These are phyloP conservation scores for Mormoops blainvillei DNA, from an alignment of 2,113 vertebrate species.

Conservation along the genomic window DNA sequence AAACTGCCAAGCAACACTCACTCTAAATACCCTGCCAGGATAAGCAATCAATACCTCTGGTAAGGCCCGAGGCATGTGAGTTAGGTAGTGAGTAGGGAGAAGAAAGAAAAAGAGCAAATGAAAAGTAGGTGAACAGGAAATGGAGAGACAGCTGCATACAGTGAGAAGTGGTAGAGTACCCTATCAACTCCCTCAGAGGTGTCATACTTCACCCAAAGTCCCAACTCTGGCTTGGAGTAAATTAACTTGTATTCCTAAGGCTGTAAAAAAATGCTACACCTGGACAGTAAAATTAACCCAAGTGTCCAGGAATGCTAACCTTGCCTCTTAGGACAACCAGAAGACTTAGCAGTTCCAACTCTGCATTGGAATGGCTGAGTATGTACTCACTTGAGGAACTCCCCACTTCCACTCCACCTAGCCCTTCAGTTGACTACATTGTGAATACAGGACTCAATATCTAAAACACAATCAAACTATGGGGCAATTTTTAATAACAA, in stretches of 20 bases:
- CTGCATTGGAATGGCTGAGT: not conserved
- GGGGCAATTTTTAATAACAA: conserved; percentile 17
- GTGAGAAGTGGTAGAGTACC: not conserved
- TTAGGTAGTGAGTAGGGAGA: not conserved
- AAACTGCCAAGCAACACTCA: not conserved
- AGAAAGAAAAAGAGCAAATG: not conserved
- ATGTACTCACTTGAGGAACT: conserved; percentile 29
- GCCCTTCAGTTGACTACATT: not conserved
- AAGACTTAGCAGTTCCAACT: not conserved
- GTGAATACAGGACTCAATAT: conserved; percentile 14
- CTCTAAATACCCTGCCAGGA: not conserved
- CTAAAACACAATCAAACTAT: not conserved
- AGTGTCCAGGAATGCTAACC: conserved; percentile 35
- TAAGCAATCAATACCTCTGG: not conserved
- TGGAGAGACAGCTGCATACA: not conserved
- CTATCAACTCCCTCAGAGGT: not conserved
- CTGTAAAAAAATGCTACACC: not conserved
- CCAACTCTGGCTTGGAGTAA: not conserved
- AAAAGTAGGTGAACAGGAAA: not conserved
- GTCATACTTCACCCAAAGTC: not conserved
- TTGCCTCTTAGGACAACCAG: conserved; percentile 31
- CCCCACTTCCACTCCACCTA: not conserved
- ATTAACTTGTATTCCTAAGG: not conserved
- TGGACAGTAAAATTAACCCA: conserved; percentile 4
- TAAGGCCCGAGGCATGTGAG: not conserved